These are phyloP conservation scores for Megaptera novaeangliae DNA, from an alignment of 2,113 vertebrate genomes.

Conservation along the genomic window DNA sequence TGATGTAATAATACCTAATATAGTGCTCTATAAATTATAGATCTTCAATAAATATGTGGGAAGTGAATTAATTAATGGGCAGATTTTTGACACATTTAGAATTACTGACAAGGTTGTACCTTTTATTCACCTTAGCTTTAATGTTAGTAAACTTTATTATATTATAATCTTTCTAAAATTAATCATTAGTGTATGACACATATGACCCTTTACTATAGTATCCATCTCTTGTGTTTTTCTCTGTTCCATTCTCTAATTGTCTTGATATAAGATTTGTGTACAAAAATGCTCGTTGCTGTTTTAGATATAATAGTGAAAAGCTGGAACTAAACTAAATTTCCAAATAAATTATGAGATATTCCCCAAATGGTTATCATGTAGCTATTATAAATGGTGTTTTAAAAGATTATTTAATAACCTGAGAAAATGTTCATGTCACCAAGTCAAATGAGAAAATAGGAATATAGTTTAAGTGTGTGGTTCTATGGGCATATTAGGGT, in stretches of 20 bases:
- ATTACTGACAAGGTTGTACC: not conserved
- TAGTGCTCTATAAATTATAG: not conserved
- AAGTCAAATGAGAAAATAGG: not conserved
- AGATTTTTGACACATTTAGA: not conserved
- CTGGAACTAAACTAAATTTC: not conserved
- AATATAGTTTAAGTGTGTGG: not conserved
- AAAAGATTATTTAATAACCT: not conserved
- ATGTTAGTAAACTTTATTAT: not conserved
- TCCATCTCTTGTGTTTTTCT: not conserved
- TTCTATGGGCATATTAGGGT: not conserved
- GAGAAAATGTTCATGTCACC: not conserved
- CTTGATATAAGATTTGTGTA: not conserved
- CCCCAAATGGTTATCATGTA: not conserved
- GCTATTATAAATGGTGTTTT: not conserved
- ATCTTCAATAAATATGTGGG: not conserved
- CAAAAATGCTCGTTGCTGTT: not conserved
- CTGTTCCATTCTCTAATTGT: not conserved
- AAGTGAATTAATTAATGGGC: conserved; percentile 2
- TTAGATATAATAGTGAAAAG: not conserved
- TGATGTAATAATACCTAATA: not conserved
- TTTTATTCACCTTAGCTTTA: not conserved
- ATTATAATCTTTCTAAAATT: not conserved
- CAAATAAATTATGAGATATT: conserved; percentile 12
- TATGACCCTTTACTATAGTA: not conserved
- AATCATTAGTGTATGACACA: not conserved